Evolutionary conservation across 1,140 invertebrate genomes (phyloP).

Genomic region (Acromyrmex charruanus): DNA sequence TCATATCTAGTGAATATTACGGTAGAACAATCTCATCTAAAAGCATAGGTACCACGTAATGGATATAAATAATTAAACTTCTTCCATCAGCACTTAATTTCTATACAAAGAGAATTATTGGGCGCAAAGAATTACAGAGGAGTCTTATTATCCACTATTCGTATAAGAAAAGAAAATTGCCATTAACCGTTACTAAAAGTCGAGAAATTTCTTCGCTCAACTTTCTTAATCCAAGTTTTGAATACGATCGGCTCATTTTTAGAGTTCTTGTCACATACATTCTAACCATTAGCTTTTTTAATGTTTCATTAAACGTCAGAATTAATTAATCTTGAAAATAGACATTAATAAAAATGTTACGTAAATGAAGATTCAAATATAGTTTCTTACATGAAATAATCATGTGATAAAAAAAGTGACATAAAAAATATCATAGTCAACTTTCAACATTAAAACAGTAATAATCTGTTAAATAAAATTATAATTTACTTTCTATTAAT

Average conservation of each 20-base stretch:
- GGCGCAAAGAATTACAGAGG: not conserved
- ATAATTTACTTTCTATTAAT: not conserved
- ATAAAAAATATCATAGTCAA: not conserved
- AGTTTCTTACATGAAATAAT: not conserved
- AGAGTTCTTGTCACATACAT: not conserved
- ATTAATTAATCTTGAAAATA: slow-evolving; percentile 17
- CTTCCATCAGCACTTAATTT: not conserved
- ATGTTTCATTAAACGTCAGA: slow-evolving; percentile 1
- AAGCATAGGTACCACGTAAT: not conserved
- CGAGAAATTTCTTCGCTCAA: slow-evolving; percentile 21
- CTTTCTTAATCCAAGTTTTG: slow-evolving; percentile 29
- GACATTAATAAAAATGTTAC: not conserved
- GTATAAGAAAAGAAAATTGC: slow-evolving; percentile 6
- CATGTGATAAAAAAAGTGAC: not conserved
- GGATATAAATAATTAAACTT: not conserved
- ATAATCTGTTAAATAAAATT: not conserved
- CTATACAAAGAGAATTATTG: slow-evolving; percentile 42
- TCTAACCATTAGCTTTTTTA: not conserved
- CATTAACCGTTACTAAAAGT: slow-evolving; percentile 18
- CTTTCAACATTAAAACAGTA: not conserved
- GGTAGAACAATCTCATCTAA: not conserved
- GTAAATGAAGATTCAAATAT: not conserved
- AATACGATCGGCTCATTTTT: not conserved
- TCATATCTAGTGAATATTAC: not conserved
- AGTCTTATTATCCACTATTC: slow-evolving; percentile 6